A percentile compares a stretch with the other conserved stretches of the same genome.
These are phyloP conservation scores for Telmatochromis bifrenatus DNA, from an alignment of 2,113 vertebrate genomes.

Conservation along the genomic window DNA sequence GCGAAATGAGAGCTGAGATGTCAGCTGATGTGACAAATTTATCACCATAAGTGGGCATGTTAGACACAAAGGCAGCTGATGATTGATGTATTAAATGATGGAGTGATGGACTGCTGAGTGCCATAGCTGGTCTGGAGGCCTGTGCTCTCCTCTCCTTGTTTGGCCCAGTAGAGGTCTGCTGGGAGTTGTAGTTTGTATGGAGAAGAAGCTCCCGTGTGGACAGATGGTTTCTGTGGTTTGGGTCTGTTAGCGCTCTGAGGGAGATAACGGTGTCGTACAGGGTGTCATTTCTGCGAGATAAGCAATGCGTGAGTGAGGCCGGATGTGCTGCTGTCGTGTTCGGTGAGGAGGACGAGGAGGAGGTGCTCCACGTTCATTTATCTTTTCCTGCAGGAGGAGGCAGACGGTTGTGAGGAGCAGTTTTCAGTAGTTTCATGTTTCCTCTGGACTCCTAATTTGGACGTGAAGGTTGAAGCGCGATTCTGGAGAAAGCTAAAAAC, in stretches of 20 bases:
- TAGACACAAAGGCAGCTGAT: not conserved
- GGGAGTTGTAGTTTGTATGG: not conserved
- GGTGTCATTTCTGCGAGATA: not conserved
- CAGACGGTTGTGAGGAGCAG: not conserved
- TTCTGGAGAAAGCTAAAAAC: not conserved
- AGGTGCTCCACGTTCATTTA: not conserved
- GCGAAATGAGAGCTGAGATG: not conserved
- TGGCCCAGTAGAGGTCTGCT: not conserved
- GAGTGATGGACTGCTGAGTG: not conserved
- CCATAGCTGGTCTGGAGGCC: not conserved
- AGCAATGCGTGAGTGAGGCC: not conserved
- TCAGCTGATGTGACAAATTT: not conserved
- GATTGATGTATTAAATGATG: not conserved
- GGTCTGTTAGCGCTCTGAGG: not conserved
- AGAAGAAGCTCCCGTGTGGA: not conserved
- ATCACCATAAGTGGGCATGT: not conserved
- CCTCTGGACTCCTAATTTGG: not conserved
- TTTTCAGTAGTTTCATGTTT: not conserved
- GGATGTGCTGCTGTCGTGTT: not conserved
- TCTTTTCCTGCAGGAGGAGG: constrained; percentile 8
- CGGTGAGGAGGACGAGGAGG: not conserved
- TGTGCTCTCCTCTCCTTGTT: not conserved
- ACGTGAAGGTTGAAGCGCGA: not conserved
- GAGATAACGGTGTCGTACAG: not conserved
- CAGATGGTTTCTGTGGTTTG: not conserved